Conservation (phyloP, 1,140 invertebrate species). For the Sinella curviseta region DNA sequence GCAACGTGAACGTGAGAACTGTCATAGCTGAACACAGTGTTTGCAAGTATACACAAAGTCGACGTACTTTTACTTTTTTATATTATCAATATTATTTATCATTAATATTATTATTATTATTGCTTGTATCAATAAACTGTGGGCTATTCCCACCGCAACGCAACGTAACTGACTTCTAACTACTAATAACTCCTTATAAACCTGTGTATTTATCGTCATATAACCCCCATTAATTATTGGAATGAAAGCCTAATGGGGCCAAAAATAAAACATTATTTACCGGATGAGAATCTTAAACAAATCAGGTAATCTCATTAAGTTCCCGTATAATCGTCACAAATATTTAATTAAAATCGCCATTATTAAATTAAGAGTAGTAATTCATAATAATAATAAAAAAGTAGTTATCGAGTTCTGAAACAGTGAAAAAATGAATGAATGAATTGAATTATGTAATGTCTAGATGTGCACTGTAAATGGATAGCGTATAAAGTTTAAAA, state of each 20-base stretch:
- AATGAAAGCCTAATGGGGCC: slow-evolving; percentile 22
- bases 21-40: no score
- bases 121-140: no score
- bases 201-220: neutral
- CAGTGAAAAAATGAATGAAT: slow-evolving; percentile 11
- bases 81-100: no score
- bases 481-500: neutral
- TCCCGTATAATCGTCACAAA: neutral
- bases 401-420: neutral
- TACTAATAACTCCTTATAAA: neutral
- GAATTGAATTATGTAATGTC: no score
- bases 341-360: neutral
- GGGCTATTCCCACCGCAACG: no score
- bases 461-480: neutral
- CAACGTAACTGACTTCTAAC: neutral
- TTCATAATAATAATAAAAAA: slow-evolving; percentile 15
- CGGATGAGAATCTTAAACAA: slow-evolving; percentile 6
- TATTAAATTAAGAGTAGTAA: neutral
- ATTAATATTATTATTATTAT: no score
- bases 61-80: no score
- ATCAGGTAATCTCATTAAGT: slow-evolving; percentile 15
- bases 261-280: neutral
- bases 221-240: slow-evolving; percentile 4
- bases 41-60: no score
- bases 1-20: no score